Evolutionary conservation across 2,797 vertebrate genomes (phyloP), one percentile per base, ranked within the genome.

Genomic region (Pangasius mekongensis): DNA sequence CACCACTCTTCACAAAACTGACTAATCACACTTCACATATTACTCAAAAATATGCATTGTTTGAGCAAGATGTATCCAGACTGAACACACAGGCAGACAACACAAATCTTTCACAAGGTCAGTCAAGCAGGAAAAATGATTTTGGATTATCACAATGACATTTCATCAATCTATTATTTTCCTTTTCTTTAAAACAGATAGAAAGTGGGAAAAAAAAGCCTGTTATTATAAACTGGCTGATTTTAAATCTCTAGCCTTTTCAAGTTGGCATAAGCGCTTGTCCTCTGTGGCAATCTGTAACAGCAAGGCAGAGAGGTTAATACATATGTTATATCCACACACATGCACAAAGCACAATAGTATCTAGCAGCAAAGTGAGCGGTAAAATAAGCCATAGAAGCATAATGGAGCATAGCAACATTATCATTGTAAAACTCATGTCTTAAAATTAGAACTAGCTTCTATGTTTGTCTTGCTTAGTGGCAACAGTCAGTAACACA

Each of bases 291-390:
- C 92, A 96, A 98, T 99, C 98, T 99, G 98, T 96, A 98, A 97
- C 96, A 97, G 98, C 98, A 99, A 99, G 97, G 98, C 98, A 99
- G 96, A 99, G 96, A 96, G 94, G 97, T 99, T 99, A 99, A 97
- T 92, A 96, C 92, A 96, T 91, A 95, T 60, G 93, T 94, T 93
- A 94, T 18, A 47, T 47, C 7, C 92, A 94, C 91, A 95, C 76
- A 89, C 94, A 89, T 91, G 94, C 93, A 91, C 90, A 90, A 87
- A 84, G 92, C 58, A 93, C 93, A 89, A 91, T 86, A 78, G 27
- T 80, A 49, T 83, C 66, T 86, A 22, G 84, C 71, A 88, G 88
- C 73, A 47, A 64, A 84, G 39, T 81, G 69, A 58, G 77, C 20
- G 24, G 74, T 49, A 86, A 36, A 74, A 87, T 18, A 90, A 87